Conservation (phyloP, 2,113 vertebrate genomes). For the Myrmecobius fasciatus region DNA sequence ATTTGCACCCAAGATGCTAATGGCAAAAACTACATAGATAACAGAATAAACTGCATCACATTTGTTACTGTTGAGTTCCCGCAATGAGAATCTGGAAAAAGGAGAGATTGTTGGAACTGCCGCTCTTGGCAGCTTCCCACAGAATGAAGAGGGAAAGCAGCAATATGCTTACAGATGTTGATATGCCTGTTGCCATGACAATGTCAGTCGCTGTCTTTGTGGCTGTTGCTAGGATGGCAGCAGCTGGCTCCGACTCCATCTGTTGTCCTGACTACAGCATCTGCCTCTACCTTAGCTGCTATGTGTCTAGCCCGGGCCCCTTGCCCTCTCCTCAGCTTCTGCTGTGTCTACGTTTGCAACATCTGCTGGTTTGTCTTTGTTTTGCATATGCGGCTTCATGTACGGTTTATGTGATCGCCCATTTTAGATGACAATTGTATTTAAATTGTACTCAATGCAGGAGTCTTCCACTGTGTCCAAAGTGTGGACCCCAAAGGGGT, state of each 20-base stretch:
- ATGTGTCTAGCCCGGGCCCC: accelerated
- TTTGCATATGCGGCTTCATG: slow-evolving; percentile 25
- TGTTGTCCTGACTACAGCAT: slow-evolving; percentile 59
- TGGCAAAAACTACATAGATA: slow-evolving; percentile 13
- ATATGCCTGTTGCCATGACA: slow-evolving; percentile 56
- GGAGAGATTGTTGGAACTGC: slow-evolving; percentile 62
- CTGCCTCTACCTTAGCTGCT: slow-evolving; percentile 25
- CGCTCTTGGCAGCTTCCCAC: slow-evolving; percentile 65
- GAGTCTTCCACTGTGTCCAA: neutral
- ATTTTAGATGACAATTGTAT: accelerated
- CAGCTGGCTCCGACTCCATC: slow-evolving; percentile 60
- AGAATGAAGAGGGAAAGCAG: slow-evolving; percentile 57
- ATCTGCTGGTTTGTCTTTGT: slow-evolving; percentile 60
- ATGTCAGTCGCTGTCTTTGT: slow-evolving; percentile 33
- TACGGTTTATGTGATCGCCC: neutral
- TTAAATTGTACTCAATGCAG: neutral
- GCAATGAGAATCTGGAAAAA: slow-evolving; percentile 68
- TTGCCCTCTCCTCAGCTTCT: slow-evolving; percentile 35
- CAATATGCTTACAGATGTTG: slow-evolving; percentile 34
- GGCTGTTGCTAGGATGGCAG: slow-evolving; percentile 48
- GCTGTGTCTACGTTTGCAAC: slow-evolving; percentile 14
- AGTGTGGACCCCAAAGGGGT: no score
- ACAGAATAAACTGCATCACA: slow-evolving; percentile 56
- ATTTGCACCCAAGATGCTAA: slow-evolving; percentile 69
- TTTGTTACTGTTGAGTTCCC: slow-evolving; percentile 69